Conservation (phyloP, 2,888 invertebrate species). For the Tillus elongatus region DNA sequence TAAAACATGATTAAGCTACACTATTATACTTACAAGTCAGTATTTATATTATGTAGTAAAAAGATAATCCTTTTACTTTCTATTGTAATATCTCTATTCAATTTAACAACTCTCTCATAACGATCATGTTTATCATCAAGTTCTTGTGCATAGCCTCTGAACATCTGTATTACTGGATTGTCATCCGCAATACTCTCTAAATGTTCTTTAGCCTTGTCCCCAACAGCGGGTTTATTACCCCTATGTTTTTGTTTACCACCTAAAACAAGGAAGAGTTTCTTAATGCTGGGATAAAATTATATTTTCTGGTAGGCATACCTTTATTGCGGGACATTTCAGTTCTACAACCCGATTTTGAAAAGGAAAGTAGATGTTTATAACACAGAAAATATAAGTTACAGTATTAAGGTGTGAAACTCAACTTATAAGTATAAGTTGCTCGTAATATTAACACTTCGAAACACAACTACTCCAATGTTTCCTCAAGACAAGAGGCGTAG, state of each 20-base stretch:
- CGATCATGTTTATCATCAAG: conserved; percentile 74
- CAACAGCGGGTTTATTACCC: conserved; percentile 30
- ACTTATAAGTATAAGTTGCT: no score
- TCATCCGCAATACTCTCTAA: conserved; percentile 42
- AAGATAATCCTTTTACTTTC: conserved; percentile 88
- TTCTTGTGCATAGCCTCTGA: conserved; percentile 53
- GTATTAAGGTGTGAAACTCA: no score
- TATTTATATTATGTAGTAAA: conserved; percentile 64
- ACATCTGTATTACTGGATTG: conserved; percentile 51
- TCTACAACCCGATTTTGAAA: no score
- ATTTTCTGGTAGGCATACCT: no score
- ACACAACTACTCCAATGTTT: no score
- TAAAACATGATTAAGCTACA: background rate
- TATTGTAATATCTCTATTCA: conserved; percentile 75
- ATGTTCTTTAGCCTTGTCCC: conserved; percentile 41
- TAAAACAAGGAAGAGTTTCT: no score
- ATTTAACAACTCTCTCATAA: conserved; percentile 72
- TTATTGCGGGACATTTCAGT: no score
- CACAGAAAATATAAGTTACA: no score
- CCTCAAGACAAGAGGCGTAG: no score
- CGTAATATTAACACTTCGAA: no score
- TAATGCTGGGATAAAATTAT: no score
- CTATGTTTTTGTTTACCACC: conserved; percentile 13
- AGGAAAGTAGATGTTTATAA: no score
- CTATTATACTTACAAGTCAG: conserved; percentile 32